These are phyloP conservation scores for Acronicta leporina DNA, from an alignment of 2,888 invertebrate species.

Conservation along the genomic window DNA sequence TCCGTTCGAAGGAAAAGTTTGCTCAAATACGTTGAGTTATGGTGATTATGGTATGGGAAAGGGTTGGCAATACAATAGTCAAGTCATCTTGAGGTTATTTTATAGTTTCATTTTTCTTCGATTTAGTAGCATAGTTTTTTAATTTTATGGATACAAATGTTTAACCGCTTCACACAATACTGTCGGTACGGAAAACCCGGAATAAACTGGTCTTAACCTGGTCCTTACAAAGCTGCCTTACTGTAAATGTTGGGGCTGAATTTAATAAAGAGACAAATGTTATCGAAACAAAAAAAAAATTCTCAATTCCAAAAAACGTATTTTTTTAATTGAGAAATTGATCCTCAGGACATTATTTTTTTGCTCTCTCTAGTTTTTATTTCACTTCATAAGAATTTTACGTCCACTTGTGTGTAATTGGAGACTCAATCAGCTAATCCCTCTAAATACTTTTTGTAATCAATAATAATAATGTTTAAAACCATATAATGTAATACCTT, in stretches of 20 bases:
- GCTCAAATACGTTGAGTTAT: background rate
- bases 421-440: too few relatives aligned
- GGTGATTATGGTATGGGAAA: background rate
- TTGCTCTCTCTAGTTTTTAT: background rate
- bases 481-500: background rate
- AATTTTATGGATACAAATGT: too few relatives aligned
- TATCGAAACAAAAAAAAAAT: background rate
- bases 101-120: too few relatives aligned
- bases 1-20: conserved; percentile 11
- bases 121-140: too few relatives aligned
- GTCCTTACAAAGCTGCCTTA: too few relatives aligned
- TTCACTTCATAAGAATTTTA: background rate
- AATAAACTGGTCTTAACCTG: too few relatives aligned
- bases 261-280: too few relatives aligned
- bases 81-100: too few relatives aligned
- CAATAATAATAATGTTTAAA: background rate
- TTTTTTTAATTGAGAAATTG: background rate
- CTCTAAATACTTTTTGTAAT: background rate
- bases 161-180: too few relatives aligned
- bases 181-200: too few relatives aligned
- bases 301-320: background rate
- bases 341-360: background rate
- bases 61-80: background rate
- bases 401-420: too few relatives aligned
- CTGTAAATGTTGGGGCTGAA: too few relatives aligned